Evolutionary conservation across 2,113 vertebrate genomes (phyloP), one percentile per base, ranked within the genome.

Genomic region (Sinocyclocheilus anophthalmus): DNA sequence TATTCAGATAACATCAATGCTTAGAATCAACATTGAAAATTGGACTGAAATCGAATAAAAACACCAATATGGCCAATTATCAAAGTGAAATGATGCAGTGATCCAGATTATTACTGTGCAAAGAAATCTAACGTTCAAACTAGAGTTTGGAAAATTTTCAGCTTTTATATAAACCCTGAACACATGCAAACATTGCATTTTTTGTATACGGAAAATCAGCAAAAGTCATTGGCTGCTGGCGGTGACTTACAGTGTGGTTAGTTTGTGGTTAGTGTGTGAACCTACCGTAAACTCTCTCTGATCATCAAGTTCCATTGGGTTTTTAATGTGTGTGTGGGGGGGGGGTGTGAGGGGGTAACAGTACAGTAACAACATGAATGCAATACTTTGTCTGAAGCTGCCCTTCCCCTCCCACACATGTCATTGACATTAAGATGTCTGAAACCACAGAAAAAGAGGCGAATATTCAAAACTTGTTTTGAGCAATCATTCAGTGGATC

Each of bases 381-480:
- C 24, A 33, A 18, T 33, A 65, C 76, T 75, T 76, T 88, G 77
- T 76, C n/a, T 81, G 37, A 10, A 76, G 45, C n/a, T 80, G 48
- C 61, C 53, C 78, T 55, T 67, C 24, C 33, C 26, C 85, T 70
- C 69, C 67, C 55, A 72, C 55, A 65, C 59, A 50, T 50, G 65
- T 63, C 85, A 82, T 11, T 82, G 85, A 76, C 79, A 83, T 83
- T 76, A 75, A 73, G 69, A 86, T 77, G 72, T 81, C 70, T 77
- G 73, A 87, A 87, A 82, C 73, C 79, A 65, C 72, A 86, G n/a
- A 20, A 76, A 76, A 79, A 86, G 87, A 76, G 83, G 48, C 24
- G 14, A 61, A 55, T 67, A 65, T 83, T 84, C 42, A 86, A 85
- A 86, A 83, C 73, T 82, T 75, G 37, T 84, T 85, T 87, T 20